phyloP scores from a whole-genome alignment of 2,888 invertebrate species.

The Bibio marci region DNA sequence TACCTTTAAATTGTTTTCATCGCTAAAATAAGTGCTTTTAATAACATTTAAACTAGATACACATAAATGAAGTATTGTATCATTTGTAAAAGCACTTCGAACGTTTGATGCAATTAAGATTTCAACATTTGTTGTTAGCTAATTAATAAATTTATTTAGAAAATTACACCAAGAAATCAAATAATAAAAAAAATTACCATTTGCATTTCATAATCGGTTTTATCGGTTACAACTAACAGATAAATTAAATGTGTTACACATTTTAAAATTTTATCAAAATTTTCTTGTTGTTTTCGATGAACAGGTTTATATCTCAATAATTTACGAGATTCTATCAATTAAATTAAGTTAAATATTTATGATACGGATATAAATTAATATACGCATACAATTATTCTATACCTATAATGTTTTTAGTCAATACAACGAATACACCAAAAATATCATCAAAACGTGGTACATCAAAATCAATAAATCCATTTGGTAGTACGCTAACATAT shows the following conservation, averaged over 20 bases:
- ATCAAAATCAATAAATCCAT: slow-evolving; percentile 31
- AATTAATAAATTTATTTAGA: no score
- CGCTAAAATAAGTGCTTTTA: slow-evolving; percentile 57
- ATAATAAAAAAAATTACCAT: slow-evolving; percentile 18
- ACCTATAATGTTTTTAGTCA: slow-evolving; percentile 44
- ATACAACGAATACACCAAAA: slow-evolving; percentile 46
- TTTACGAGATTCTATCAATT: slow-evolving; percentile 32
- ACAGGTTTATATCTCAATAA: slow-evolving; percentile 43
- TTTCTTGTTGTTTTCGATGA: slow-evolving; percentile 60
- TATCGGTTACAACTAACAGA: slow-evolving; percentile 42
- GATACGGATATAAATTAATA: not conserved
- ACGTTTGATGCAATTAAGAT: slow-evolving; percentile 43
- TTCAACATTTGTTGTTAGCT: no score
- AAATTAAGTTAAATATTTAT: slow-evolving; percentile 3
- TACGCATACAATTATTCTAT: no score
- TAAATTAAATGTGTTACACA: slow-evolving; percentile 63
- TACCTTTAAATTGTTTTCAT: slow-evolving; percentile 39
- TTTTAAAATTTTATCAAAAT: slow-evolving; percentile 63
- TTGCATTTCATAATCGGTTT: slow-evolving; percentile 31
- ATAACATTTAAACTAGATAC: slow-evolving; percentile 62
- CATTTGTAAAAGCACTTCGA: slow-evolving; percentile 49
- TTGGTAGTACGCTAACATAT: slow-evolving; percentile 32
- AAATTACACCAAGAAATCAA: no score
- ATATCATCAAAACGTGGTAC: slow-evolving; percentile 51
- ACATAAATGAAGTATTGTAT: slow-evolving; percentile 72